A percentile compares a stretch with the other conserved stretches of the same genome.
Evolutionary conservation across 2,888 invertebrate genomes (phyloP).

Genomic region (Lymantria dispar): DNA sequence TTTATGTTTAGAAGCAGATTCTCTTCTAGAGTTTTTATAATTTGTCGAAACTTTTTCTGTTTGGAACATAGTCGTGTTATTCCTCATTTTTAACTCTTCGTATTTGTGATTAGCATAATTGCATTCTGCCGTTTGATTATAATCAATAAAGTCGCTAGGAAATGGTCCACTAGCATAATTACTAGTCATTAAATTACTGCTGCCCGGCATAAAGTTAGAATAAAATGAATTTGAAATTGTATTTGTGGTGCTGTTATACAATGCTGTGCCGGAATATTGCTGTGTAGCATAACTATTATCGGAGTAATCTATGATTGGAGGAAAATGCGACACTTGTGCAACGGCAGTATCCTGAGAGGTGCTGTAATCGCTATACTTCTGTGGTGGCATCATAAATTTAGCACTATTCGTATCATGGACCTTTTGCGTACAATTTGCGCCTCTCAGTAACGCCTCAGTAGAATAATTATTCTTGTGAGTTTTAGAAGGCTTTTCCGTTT

Average conservation of each 20-base stretch:
- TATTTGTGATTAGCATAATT: constrained; percentile 72
- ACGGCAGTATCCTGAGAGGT: constrained; percentile 61
- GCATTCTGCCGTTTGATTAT: constrained; percentile 69
- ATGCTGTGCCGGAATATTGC: constrained; percentile 69
- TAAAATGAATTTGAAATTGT: constrained; percentile 76
- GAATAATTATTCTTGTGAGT: constrained; percentile 72
- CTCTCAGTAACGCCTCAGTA: constrained; percentile 69
- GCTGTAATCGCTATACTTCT: constrained; percentile 68
- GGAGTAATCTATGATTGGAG: constrained; percentile 69
- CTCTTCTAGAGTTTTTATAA: constrained; percentile 65
- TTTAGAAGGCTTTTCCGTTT: constrained; percentile 63
- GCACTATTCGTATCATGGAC: constrained; percentile 50
- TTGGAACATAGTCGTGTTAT: constrained; percentile 54
- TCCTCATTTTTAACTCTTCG: constrained; percentile 71
- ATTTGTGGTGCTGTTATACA: constrained; percentile 72
- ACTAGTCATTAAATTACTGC: constrained; percentile 65
- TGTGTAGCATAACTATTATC: constrained; percentile 68
- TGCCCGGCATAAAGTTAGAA: constrained; percentile 71
- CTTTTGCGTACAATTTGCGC: constrained; percentile 66
- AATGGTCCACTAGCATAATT: constrained; percentile 68
- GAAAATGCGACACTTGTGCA: constrained; percentile 76
- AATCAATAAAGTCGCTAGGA: constrained; percentile 69
- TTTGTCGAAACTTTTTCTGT: constrained; percentile 60
- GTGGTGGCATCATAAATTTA: constrained; percentile 60
- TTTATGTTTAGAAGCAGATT: constrained; percentile 71